Evolutionary conservation across 2,113 vertebrate species (phyloP).

Genomic region (Helogale parvula): DNA sequence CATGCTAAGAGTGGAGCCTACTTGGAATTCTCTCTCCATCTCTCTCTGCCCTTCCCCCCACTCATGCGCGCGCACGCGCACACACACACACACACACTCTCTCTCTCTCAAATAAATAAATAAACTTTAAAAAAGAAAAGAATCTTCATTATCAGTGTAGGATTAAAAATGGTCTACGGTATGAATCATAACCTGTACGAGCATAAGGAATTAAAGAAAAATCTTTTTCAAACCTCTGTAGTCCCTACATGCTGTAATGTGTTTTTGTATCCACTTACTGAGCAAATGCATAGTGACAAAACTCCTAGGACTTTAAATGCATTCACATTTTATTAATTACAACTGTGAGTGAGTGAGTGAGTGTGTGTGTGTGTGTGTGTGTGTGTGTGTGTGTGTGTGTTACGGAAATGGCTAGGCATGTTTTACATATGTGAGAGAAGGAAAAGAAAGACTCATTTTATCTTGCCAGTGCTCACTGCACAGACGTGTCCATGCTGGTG

Average conservation of each 20-base stretch:
- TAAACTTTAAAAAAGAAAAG: background rate
- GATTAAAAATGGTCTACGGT: background rate
- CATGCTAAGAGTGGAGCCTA: too few relatives aligned
- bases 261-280: background rate
- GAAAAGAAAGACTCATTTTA: background rate
- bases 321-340: background rate
- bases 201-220: background rate
- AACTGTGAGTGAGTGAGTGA: background rate
- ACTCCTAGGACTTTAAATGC: background rate
- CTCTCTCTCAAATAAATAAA: too few relatives aligned
- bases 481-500: background rate
- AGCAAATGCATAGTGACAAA: background rate
- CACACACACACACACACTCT: too few relatives aligned
- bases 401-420: background rate
- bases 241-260: background rate
- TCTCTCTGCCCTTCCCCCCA: too few relatives aligned
- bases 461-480: background rate
- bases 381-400: background rate
- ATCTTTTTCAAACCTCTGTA: background rate
- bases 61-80: too few relatives aligned
- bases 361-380: background rate
- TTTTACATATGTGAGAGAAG: background rate
- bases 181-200: constrained; percentile 8
- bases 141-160: background rate
- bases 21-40: too few relatives aligned